Evolutionary conservation across 2,113 vertebrate species (phyloP).

Genomic region (Brachypodius melanocephalos): DNA sequence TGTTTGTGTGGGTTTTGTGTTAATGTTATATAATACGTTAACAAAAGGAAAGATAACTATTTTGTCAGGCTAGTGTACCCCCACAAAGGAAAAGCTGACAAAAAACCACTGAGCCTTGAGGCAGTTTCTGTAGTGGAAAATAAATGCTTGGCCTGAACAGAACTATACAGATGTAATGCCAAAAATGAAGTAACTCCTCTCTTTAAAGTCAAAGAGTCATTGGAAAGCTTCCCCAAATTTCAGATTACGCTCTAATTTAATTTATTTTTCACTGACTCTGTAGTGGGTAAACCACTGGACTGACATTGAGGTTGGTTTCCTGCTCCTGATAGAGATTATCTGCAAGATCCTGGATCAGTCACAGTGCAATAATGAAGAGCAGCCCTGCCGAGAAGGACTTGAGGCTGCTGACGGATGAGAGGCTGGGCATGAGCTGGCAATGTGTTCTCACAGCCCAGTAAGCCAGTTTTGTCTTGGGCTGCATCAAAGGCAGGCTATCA

Average conservation of each 20-base stretch:
- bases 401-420: not conserved
- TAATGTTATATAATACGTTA: not conserved
- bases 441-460: not conserved
- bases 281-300: not conserved
- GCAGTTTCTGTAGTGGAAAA: not conserved
- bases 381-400: not conserved
- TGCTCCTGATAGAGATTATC: not conserved
- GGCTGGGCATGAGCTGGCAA: not conserved
- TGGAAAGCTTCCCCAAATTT: not conserved
- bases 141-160: not conserved
- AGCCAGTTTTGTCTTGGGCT: not conserved
- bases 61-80: not conserved
- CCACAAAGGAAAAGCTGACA: not conserved
- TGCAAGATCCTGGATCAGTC: not conserved
- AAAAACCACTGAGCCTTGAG: not conserved
- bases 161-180: not conserved
- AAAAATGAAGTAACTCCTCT: not conserved
- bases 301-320: not conserved
- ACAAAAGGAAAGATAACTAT: not conserved
- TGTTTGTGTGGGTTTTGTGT: rapidly evolving
- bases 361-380: not conserved
- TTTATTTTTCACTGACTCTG: not conserved
- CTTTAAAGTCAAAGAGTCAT: not conserved
- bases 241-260: not conserved
- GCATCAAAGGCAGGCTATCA: not conserved